Evolutionary conservation across 2,113 vertebrate species (phyloP), one percentile per base, ranked within the genome.

Genomic region (Tapirus terrestris): DNA sequence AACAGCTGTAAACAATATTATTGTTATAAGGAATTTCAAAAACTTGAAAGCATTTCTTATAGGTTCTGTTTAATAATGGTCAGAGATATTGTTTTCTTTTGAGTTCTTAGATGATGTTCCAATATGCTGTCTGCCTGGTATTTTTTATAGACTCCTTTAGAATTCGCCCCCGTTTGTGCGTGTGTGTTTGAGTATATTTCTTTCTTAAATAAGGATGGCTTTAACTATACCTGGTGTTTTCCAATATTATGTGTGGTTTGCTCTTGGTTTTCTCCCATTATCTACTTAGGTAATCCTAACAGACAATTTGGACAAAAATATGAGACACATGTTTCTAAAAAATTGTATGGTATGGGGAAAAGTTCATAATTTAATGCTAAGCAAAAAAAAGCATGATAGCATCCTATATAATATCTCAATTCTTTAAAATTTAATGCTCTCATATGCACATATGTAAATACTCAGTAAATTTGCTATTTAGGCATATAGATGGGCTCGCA

Each of bases 1-100:
- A 97, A 93, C 82, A 98, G 93, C 91, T 97, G 58, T 96, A 97
- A 97, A 97, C 72, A 96, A 94, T 96, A 96, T 96, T 53, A 80
- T 86, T 88, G 67, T 82, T 93, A 63, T 56, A 96, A 95, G 79
- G 95, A 94, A 89, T 92, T 97, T 91, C 36, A 89, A 56, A 89
- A 97, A 86, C 95, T 98, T 95, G 86, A 93, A 97, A 96, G 89
- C 72, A 79, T 96, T 92, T 97, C 88, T 96, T 93, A 81, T 3
- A 86, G 73, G 68, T 82, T 87, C 95, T 93, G 73, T 96, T 94
- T 97, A 91, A 97, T 94, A 96, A 94, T 51, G 51, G 79, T 97
- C 90, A 70, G 72, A 77, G 96, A 95, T 90, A 81, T 18, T 94
- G 77, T 81, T 83, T 79, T 93, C 77, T 77, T 88, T 72, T 3